phyloP scores from a whole-genome alignment of 2,888 invertebrate species.

The Leptopterna dolabrata region DNA sequence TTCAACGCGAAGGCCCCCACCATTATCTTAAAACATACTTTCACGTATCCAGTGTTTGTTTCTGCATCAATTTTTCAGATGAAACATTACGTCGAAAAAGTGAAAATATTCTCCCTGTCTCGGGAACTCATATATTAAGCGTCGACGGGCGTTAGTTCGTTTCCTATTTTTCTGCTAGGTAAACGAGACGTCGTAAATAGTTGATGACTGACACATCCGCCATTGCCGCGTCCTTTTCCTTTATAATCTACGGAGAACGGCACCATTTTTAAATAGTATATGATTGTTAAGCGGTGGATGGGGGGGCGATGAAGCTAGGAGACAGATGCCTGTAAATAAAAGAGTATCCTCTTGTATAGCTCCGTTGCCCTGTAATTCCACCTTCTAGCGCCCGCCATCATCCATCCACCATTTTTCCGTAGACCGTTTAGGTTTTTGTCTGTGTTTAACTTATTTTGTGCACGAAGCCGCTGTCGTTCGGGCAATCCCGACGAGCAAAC shows the following conservation, averaged over 20 bases:
- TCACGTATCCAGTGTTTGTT: background rate
- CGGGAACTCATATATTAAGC: background rate
- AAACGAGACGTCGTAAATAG: background rate
- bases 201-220: slow-evolving; percentile 10
- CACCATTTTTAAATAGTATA: slow-evolving; percentile 21
- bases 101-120: background rate
- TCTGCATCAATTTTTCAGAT: background rate
- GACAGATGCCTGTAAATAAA: slow-evolving; percentile 18
- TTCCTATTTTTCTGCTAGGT: background rate
- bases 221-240: background rate
- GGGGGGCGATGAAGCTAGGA: background rate
- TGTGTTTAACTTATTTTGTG: background rate
- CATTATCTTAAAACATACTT: background rate
- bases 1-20: background rate
- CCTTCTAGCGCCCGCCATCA: slow-evolving; percentile 18
- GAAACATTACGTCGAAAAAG: background rate
- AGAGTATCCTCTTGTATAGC: background rate
- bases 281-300: background rate
- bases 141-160: background rate
- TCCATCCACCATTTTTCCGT: background rate
- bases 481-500: too few relatives aligned
- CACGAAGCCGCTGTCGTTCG: background rate
- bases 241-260: slow-evolving; percentile 1
- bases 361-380: background rate
- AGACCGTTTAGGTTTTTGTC: background rate